Conservation (phyloP, 2,113 vertebrate genomes). For the Isurus oxyrinchus region DNA sequence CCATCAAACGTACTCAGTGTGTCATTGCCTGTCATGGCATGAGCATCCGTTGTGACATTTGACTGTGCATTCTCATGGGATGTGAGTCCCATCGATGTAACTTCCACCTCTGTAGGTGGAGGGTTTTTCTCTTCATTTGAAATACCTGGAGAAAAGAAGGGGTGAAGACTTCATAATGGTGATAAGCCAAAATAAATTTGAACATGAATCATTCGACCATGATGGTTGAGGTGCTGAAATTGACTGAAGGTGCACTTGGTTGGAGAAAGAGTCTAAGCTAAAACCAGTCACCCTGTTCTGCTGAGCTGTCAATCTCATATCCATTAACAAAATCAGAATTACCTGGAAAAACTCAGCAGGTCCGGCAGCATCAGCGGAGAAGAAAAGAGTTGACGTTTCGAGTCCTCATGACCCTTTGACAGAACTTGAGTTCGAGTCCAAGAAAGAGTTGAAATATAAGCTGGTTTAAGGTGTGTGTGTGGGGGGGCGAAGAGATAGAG, state of each 20-base stretch:
- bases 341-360: too few relatives aligned
- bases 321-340: too few relatives aligned
- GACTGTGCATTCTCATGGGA: neutral
- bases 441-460: too few relatives aligned
- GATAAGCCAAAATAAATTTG: neutral
- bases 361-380: too few relatives aligned
- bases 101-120: too few relatives aligned
- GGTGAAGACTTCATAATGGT: neutral
- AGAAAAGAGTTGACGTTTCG: too few relatives aligned
- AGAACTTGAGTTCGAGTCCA: too few relatives aligned
- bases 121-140: neutral
- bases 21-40: neutral
- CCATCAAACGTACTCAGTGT: neutral
- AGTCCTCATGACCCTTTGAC: too few relatives aligned
- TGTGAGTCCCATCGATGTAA: fast-evolving
- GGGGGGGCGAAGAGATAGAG: too few relatives aligned
- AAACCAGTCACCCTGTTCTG: neutral
- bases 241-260: neutral
- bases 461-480: too few relatives aligned
- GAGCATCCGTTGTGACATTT: neutral
- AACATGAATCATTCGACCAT: neutral
- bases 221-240: neutral
- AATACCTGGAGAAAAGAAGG: neutral
- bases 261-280: neutral
- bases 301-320: neutral